These are phyloP conservation scores for Cyprinodon tularosa DNA, from an alignment of 2,113 vertebrate species.

Conservation along the genomic window DNA sequence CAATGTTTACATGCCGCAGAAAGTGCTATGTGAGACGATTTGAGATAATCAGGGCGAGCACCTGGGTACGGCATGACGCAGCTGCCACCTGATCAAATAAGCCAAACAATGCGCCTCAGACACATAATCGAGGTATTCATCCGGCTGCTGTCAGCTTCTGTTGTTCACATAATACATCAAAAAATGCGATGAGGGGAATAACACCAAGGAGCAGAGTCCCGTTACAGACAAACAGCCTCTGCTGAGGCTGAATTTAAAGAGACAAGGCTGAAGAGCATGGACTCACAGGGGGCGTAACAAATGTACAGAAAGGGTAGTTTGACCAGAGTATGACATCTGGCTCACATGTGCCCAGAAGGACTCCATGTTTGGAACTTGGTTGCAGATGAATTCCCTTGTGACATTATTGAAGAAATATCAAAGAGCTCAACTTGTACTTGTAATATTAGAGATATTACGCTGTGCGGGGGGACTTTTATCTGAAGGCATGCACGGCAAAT, in stretches of 20 bases:
- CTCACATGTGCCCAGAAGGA: not conserved
- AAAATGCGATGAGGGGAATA: not conserved
- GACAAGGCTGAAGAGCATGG: not conserved
- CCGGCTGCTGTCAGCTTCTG: slow-evolving; percentile 2
- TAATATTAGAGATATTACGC: not conserved
- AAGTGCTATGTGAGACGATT: slow-evolving; percentile 22
- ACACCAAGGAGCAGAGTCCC: not conserved
- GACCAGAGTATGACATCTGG: slow-evolving; percentile 11
- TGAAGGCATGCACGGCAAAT: slow-evolving; percentile 11
- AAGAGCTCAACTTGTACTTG: slow-evolving; percentile 2
- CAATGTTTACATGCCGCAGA: slow-evolving; percentile 47
- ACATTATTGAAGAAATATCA: slow-evolving; percentile 4
- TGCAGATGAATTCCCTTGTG: slow-evolving; percentile 34
- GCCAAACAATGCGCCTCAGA: slow-evolving; percentile 25
- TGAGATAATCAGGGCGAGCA: slow-evolving; percentile 33
- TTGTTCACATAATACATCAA: not conserved
- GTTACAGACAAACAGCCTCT: not conserved
- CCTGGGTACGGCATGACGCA: slow-evolving; percentile 27
- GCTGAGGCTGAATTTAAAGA: not conserved
- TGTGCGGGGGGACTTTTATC: slow-evolving; percentile 7
- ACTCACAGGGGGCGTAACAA: slow-evolving; percentile 35
- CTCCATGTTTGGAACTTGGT: not conserved
- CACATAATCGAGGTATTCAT: slow-evolving; percentile 16
- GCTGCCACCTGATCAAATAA: slow-evolving; percentile 62
- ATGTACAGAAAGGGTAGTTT: slow-evolving; percentile 4